Conservation (phyloP, 2,113 vertebrate species). For the Meleagris gallopavo region DNA sequence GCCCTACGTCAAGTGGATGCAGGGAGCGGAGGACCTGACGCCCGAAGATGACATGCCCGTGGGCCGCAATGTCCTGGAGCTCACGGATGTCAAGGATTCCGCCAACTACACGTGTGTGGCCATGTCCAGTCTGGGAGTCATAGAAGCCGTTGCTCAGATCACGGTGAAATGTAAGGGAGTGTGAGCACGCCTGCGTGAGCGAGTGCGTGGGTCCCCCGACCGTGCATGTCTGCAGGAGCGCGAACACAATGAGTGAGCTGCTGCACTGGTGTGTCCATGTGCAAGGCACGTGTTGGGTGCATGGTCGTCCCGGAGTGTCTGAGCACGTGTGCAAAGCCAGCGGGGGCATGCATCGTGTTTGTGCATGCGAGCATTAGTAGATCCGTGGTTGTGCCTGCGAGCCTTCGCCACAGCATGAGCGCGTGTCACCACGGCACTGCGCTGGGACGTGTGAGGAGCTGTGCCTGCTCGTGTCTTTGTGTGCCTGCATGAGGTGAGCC, state of each 20-base stretch:
- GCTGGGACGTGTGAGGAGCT: background rate
- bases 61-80: slow-evolving; percentile 95
- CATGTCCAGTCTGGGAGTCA: slow-evolving; percentile 98
- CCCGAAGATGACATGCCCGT: slow-evolving; percentile 99
- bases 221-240: background rate
- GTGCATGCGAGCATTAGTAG: background rate
- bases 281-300: background rate
- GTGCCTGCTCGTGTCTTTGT: background rate
- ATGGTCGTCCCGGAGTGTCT: fast-evolving
- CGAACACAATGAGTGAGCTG: background rate
- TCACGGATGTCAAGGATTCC: slow-evolving; percentile 94
- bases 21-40: slow-evolving; percentile 93
- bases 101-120: slow-evolving; percentile 99
- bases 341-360: fast-evolving
- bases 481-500: background rate
- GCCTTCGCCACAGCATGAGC: background rate
- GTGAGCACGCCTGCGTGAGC: slow-evolving; percentile 16
- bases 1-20: slow-evolving; percentile 99
- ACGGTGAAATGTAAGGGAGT: slow-evolving; percentile 94
- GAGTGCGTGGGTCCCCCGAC: background rate
- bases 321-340: background rate
- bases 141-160: slow-evolving; percentile 96
- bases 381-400: background rate
- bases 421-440: background rate
- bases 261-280: fast-evolving